Conservation (phyloP, 2,888 invertebrate genomes). For the Brachylomia viminalis region DNA sequence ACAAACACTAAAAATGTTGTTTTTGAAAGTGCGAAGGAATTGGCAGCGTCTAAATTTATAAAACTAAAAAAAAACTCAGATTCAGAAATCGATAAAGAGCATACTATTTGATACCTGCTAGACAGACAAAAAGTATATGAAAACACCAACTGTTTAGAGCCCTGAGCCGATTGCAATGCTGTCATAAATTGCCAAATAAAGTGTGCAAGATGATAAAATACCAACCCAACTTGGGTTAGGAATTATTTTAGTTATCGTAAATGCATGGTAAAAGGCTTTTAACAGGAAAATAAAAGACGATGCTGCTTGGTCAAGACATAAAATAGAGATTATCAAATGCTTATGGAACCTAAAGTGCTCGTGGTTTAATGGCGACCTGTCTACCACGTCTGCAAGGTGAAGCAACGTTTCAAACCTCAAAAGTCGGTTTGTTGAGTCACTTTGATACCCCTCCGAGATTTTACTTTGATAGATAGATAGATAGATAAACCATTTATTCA, state of each 20-base stretch:
- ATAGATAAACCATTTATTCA: too few species aligned
- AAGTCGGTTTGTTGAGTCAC: conserved; percentile 19
- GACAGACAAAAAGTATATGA: neutral
- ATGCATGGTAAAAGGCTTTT: conserved; percentile 39
- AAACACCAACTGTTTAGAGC: neutral
- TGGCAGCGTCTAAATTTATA: neutral
- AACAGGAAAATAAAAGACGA: conserved; percentile 12
- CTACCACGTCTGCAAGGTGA: neutral
- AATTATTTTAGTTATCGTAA: conserved; percentile 7
- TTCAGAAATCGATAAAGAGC: neutral
- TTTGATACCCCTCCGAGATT: neutral
- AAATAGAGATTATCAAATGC: conserved; percentile 26
- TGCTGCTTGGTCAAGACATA: neutral
- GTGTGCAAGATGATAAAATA: conserved; percentile 23
- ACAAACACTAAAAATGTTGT: neutral
- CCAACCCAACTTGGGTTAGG: too few species aligned
- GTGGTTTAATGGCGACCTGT: neutral
- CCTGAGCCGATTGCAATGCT: neutral
- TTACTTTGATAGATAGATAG: too few species aligned
- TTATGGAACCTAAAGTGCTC: neutral
- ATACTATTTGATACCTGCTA: neutral
- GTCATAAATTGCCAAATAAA: conserved; percentile 30
- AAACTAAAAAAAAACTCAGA: neutral
- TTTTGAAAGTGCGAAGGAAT: neutral
- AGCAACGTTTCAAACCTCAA: neutral